These are phyloP conservation scores for Epicampocera succincta DNA, from an alignment of 2,888 invertebrate genomes.

Conservation along the genomic window DNA sequence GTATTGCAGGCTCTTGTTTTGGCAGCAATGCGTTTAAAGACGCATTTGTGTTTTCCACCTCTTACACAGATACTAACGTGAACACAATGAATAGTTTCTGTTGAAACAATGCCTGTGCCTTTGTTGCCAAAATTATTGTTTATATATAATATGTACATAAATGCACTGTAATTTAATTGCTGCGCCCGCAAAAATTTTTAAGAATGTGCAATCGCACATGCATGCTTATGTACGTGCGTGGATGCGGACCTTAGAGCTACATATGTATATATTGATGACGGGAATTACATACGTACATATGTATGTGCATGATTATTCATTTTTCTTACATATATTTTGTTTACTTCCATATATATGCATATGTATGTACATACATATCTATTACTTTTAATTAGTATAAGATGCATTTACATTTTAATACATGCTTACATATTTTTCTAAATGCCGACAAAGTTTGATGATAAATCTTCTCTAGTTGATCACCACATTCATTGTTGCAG, in stretches of 20 bases:
- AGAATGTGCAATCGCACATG: too few relatives aligned
- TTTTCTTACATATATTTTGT: too few relatives aligned
- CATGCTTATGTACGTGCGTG: background rate
- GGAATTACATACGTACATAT: background rate
- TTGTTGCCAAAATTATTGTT: background rate
- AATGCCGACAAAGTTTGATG: background rate
- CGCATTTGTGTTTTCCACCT: conserved; percentile 36
- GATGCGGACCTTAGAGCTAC: conserved; percentile 9
- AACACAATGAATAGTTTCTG: conserved; percentile 5
- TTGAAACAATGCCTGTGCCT: conserved; percentile 26
- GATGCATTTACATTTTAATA: too few relatives aligned
- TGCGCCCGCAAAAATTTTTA: background rate
- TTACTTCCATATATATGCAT: too few relatives aligned
- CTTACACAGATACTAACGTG: background rate
- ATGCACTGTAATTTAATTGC: conserved; percentile 16
- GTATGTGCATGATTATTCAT: too few relatives aligned
- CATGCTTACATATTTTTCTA: too few relatives aligned
- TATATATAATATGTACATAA: background rate
- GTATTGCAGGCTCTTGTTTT: conserved; percentile 49
- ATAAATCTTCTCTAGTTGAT: conserved; percentile 43
- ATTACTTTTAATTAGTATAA: too few relatives aligned
- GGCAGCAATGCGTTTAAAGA: conserved; percentile 55
- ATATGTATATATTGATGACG: conserved; percentile 46
- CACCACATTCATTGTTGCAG: background rate
- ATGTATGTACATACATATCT: too few relatives aligned